Conservation (phyloP, 2,797 vertebrate species). For the Diplodus puntazzo region DNA sequence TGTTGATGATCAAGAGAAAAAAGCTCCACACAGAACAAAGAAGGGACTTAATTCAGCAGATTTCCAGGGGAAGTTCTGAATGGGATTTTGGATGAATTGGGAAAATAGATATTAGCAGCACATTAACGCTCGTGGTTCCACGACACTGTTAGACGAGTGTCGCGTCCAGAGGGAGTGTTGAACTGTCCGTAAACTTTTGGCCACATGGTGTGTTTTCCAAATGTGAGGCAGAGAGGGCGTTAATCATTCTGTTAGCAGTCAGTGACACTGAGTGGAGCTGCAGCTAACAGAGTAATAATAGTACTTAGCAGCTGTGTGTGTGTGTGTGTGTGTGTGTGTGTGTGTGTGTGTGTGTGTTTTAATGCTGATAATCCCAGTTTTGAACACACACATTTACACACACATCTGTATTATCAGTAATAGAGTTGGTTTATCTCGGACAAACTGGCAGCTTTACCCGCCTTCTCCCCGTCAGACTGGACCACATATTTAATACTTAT, state of each 20-base stretch:
- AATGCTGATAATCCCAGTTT: neutral
- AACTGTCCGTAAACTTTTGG: slow-evolving; percentile 12
- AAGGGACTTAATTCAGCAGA: neutral
- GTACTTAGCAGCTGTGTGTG: slow-evolving; percentile 39
- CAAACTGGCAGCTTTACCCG: slow-evolving; percentile 27
- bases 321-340: slow-evolving; percentile 5
- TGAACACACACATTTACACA: slow-evolving; percentile 20
- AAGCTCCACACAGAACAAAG: neutral
- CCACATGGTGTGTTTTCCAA: neutral
- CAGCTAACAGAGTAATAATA: slow-evolving; percentile 54
- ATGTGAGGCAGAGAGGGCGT: neutral
- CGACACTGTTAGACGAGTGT: neutral
- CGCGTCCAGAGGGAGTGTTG: neutral
- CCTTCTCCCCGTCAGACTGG: neutral
- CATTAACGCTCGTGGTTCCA: too few species aligned
- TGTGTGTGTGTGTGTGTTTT: neutral
- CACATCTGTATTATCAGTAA: slow-evolving; percentile 36
- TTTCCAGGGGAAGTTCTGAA: neutral
- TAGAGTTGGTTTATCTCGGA: slow-evolving; percentile 46
- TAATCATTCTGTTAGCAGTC: slow-evolving; percentile 42
- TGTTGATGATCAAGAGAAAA: too few species aligned
- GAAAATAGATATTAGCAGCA: too few species aligned
- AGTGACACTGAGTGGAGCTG: slow-evolving; percentile 30
- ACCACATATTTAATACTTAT: slow-evolving; percentile 46
- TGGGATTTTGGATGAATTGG: neutral